Evolutionary conservation across 2,797 vertebrate genomes (phyloP), one percentile per base, ranked within the genome.

Genomic region (Manis pentadactyla): DNA sequence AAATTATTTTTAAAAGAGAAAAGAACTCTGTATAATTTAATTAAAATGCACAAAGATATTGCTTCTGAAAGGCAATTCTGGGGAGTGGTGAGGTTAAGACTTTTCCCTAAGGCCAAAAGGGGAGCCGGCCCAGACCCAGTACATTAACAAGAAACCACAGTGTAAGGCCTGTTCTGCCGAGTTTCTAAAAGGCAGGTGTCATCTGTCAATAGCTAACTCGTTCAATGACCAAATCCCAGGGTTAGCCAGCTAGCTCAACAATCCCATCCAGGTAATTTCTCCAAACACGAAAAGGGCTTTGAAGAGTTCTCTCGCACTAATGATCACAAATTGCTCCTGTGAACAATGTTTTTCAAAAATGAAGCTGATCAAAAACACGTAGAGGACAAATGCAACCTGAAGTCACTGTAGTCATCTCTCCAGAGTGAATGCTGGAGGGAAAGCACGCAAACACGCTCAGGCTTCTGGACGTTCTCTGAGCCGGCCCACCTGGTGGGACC

Each of bases 281-380:
- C 34, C 57, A 61, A 79, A 95, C 73, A 74, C 61, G 59, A n/a
- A 90, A 94, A 86, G 42, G 53, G 14, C 6, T 94, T 79, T 68
- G 71, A 95, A 93, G 37, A 37, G 25, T 85, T 96, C 13, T 49
- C 34, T 51, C 53, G 31, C 39, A 51, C 81, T 94, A 83, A 68
- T 6, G 39, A 71, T 81, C 79, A 92, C 77, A 95, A 87, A 94
- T 87, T 73, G 57, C 55, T 94, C 75, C 74, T 2, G 1, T 55
- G 39, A 92, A 31, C 82, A 61, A 57, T 87, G n/a, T 55, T 68
- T 93, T 90, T 95, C 57, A 53, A 57, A 96, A 95, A 85, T 86
- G 42, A 92, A 93, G 39, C 79, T 92, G 55, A 94, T 84, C 51
- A 86, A 92, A 96, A 93, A 74, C 39, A 94, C 39, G 31, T 39